These are phyloP conservation scores for Clarias laeviceps DNA, from an alignment of 2,797 vertebrate genomes.

Conservation along the genomic window DNA sequence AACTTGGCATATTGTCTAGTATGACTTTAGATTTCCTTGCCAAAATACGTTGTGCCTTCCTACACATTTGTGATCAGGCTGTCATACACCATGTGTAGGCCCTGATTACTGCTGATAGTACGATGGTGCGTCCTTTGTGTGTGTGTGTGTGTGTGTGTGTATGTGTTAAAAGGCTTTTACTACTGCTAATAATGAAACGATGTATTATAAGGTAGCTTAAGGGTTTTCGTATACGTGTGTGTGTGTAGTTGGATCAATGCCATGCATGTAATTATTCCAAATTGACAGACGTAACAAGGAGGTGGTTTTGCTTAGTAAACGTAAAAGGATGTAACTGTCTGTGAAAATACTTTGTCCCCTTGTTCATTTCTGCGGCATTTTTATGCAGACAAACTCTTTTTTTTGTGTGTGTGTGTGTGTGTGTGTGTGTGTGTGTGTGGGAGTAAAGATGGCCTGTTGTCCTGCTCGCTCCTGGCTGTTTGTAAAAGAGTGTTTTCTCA, in stretches of 20 bases:
- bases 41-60: neutral
- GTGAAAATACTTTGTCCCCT: neutral
- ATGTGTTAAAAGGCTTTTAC: neutral
- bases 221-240: neutral
- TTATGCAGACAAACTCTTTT: neutral
- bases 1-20: neutral
- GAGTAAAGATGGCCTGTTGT: slow-evolving; percentile 31
- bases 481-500: slow-evolving; percentile 30
- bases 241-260: neutral
- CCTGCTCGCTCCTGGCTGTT: slow-evolving; percentile 21
- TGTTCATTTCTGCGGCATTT: neutral
- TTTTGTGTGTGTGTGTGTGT: neutral
- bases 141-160: too few relatives aligned
- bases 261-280: neutral
- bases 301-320: slow-evolving; percentile 7
- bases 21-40: slow-evolving; percentile 1
- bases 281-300: slow-evolving; percentile 1
- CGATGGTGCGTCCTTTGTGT: neutral
- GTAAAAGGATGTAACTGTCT: neutral
- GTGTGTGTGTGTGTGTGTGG: slow-evolving; percentile 1
- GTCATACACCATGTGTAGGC: neutral
- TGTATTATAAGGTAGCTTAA: neutral
- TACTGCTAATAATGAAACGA: neutral
- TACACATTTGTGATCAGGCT: neutral
- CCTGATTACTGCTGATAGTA: slow-evolving; percentile 8